Evolutionary conservation across 2,797 vertebrate species (phyloP), one percentile per base, ranked within the genome.

Genomic region (Chromis chromis): DNA sequence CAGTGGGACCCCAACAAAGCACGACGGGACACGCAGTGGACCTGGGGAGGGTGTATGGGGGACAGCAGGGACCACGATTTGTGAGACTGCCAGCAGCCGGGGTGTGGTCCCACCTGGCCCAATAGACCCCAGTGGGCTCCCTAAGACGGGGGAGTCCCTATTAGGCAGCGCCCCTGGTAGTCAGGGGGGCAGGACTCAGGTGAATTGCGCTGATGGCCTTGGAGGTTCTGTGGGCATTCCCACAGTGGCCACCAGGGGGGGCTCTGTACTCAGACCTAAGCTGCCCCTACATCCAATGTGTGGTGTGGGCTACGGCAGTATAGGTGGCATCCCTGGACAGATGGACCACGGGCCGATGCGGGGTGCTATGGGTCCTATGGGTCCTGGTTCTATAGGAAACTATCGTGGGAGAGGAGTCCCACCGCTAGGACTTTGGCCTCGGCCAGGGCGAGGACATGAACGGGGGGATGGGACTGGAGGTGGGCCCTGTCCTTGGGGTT

Each of bases 401-500:
- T 94, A 80, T 81, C 82, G 93, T 60, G 93, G 93, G 28, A 92
- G 94, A 82, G 94, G 93, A 57, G 57, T 36, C 31, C 91, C 89
- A 21, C 92, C 90, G 1, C 57, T 80, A 49, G 93, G 92, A 70
- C 81, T 89, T 74, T 93, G 94, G 88, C 91, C 93, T 66, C 90
- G 89, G 74, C 91, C 92, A 4, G 91, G 92, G 33, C 88, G 91
- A 65, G 93, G 93, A 78, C 90, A 90, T 8, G 93, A 94, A 71
- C 86, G 87, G 70, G 86, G 86, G 61, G 84, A 80, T 0, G 89
- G 92, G 28, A 36, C 71, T 31, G 84, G 93, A 67, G 89, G 89
- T 22, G 89, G 87, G 2, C 84, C 89, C 57, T 94, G 92, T 78
- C 90, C 91, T 13, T 94, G 95, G 94, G 94, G 92, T 64, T 94